These are phyloP conservation scores for Microplitis deprimator DNA, from an alignment of 2,888 invertebrate species.

Conservation along the genomic window DNA sequence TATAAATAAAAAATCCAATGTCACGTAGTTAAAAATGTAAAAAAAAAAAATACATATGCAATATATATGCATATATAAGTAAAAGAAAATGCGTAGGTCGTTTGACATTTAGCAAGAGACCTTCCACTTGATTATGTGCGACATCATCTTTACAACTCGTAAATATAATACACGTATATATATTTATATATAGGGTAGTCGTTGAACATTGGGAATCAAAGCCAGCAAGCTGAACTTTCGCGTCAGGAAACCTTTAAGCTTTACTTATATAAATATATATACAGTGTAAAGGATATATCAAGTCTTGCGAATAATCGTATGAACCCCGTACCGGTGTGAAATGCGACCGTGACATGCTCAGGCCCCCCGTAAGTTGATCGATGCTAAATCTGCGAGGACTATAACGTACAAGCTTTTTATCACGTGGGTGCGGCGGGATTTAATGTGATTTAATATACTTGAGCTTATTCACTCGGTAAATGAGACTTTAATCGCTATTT, in stretches of 20 bases:
- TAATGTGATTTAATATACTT: constrained; percentile 25
- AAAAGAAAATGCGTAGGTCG: constrained; percentile 1
- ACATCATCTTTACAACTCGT: constrained; percentile 6
- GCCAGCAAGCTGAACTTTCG: constrained; percentile 21
- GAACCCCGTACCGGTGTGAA: constrained; percentile 21
- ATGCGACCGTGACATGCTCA: constrained; percentile 27
- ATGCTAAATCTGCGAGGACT: constrained; percentile 25
- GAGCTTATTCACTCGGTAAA: constrained; percentile 11
- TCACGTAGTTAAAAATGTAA: not conserved
- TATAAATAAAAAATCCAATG: not conserved
- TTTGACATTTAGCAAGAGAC: constrained; percentile 21
- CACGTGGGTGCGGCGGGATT: constrained; percentile 30
- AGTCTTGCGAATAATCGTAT: constrained; percentile 24
- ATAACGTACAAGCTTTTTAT: constrained; percentile 17
- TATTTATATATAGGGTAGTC: constrained; percentile 4
- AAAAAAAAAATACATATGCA: not conserved
- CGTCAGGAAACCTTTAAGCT: constrained; percentile 16
- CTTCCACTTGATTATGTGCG: constrained; percentile 32
- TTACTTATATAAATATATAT: not conserved
- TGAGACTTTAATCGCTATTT: constrained; percentile 6
- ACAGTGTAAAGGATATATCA: constrained; percentile 16
- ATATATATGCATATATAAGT: not conserved
- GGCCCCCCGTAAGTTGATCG: constrained; percentile 31
- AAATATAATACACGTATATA: not conserved
- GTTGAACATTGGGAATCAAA: constrained; percentile 25